A percentile compares a stretch with the other conserved stretches of the same genome.
phyloP scores from a whole-genome alignment of 2,888 invertebrate genomes.

The Lasius fuliginosus region DNA sequence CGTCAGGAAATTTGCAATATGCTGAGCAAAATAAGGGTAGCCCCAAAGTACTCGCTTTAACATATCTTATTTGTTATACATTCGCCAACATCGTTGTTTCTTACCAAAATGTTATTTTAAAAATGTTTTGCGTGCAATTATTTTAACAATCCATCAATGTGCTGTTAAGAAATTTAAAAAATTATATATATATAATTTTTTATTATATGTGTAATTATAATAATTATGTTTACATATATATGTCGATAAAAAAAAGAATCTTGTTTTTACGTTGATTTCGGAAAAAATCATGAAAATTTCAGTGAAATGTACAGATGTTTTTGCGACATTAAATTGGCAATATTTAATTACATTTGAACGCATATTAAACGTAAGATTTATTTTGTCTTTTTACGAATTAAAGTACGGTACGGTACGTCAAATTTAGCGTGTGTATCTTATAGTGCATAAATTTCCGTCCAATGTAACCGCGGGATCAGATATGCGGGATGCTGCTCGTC shows the following conservation, averaged over 20 bases:
- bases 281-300: background rate
- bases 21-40: slow-evolving; percentile 14
- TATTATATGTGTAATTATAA: no score
- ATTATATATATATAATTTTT: background rate
- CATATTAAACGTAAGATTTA: background rate
- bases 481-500: slow-evolving; percentile 46
- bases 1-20: slow-evolving; percentile 40
- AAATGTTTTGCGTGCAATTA: background rate
- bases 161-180: background rate
- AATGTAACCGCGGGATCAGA: slow-evolving; percentile 41
- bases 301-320: background rate
- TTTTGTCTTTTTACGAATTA: background rate
- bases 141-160: background rate
- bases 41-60: background rate
- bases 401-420: background rate
- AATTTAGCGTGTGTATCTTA: slow-evolving; percentile 26
- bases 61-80: background rate
- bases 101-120: background rate
- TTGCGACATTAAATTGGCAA: background rate
- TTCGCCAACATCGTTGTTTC: background rate
- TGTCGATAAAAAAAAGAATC: no score
- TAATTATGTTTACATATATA: no score
- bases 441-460: slow-evolving; percentile 39
- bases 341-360: slow-evolving; percentile 5
- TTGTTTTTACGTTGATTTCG: background rate